Evolutionary conservation across 2,797 vertebrate genomes (phyloP), one percentile per base, ranked within the genome.

Genomic region (Bothrops alternatus): DNA sequence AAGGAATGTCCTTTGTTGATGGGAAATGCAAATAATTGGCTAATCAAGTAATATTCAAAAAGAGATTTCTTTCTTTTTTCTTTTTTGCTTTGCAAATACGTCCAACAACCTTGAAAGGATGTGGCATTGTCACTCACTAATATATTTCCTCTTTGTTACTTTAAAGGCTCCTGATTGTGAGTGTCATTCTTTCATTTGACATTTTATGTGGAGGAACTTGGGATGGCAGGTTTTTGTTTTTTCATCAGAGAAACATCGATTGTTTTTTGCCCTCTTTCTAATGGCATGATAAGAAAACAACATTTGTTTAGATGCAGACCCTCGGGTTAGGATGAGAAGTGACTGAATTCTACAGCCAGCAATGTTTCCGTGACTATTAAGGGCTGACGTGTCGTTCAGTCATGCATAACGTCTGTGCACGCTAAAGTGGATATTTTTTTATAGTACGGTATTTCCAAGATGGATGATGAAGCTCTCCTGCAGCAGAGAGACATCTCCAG

Each of bases 101-200:
- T 47, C 61, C 53, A 26, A 37, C 42, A 53, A 65, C 42, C 87
- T 86, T 53, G 55, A 42, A 37, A 6, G 12, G 4, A 50, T 57
- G 23, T 58, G 56, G 56, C 32, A 65, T 20, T 65, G 26, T 89
- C 56, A 91, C 53, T 63, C 61, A 14, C 28, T 58, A 58, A 93
- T 86, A 10, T 60, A 90, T 87, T 56, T 85, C 14, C 25, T 86
- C 28, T 87, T 90, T 87, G 20, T 73, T 91, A 91, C 50, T 23
- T 23, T 32, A 28, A 78, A 25, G 61, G 6, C 37, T 53, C 28
- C 32, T 26, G n/a, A n/a, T 55, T 56, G 28, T 60, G 65, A 23
- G 23, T 55, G 20, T 87, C 26, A 13, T 90, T 90, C 11, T 28
- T 82, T n/a, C 87, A n/a, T 89, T 91, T 47, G 14, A 56, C 61